A percentile compares a stretch with the other conserved stretches of the same genome.
These are phyloP conservation scores for Amphimallon solstitiale DNA, from an alignment of 2,888 invertebrate species.

Conservation along the genomic window DNA sequence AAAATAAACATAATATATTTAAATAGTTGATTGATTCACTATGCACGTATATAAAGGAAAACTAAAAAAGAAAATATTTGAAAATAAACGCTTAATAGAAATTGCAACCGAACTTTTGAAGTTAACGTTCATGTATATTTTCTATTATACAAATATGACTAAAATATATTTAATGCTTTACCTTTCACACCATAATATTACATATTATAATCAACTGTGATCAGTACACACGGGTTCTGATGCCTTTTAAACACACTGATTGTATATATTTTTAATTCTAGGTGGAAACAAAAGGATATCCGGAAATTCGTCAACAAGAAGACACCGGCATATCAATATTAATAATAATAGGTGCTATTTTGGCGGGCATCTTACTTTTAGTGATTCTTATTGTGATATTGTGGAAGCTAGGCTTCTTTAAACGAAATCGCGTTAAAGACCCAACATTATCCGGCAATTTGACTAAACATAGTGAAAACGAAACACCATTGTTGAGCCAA, in stretches of 20 bases:
- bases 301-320: constrained; percentile 80
- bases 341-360: constrained; percentile 86
- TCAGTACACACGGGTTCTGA: no score
- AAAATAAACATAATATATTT: no score
- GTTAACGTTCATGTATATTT: no score
- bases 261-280: constrained; percentile 58
- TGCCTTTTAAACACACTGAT: not conserved
- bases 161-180: no score
- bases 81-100: no score
- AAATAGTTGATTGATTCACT: no score
- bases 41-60: no score
- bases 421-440: constrained; percentile 80
- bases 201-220: no score
- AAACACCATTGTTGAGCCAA: constrained; percentile 40
- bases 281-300: constrained; percentile 87
- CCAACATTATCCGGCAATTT: constrained; percentile 78
- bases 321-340: constrained; percentile 84
- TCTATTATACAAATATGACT: no score
- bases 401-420: constrained; percentile 93
- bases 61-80: no score
- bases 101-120: no score
- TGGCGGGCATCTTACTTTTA: constrained; percentile 85
- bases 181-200: no score
- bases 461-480: constrained; percentile 56
- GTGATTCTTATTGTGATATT: constrained; percentile 81